Conservation (phyloP, 2,113 vertebrate genomes). For the Chinchilla lanigera region DNA sequence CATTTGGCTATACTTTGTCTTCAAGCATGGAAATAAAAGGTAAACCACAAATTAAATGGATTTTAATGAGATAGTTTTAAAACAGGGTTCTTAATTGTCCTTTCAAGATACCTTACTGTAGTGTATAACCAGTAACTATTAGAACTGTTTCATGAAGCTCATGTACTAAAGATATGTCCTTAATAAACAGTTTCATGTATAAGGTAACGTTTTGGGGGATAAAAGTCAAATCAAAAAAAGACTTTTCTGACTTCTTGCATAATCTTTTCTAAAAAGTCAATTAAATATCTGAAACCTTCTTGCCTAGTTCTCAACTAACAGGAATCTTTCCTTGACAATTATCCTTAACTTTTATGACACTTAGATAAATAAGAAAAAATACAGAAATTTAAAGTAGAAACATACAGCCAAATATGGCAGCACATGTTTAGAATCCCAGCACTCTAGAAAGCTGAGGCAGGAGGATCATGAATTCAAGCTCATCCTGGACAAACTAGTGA, state of each 20-base stretch:
- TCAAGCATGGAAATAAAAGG: constrained; percentile 72
- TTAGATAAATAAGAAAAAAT: background rate
- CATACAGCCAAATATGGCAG: background rate
- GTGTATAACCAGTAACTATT: constrained; percentile 6
- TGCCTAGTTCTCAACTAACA: background rate
- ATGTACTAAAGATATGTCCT: background rate
- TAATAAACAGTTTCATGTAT: background rate
- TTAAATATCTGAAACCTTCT: constrained; percentile 12
- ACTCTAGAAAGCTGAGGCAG: background rate
- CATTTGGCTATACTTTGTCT: constrained; percentile 51
- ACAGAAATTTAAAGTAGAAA: constrained; percentile 17
- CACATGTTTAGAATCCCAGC: background rate
- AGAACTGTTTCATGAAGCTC: background rate
- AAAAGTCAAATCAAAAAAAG: background rate
- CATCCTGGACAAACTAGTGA: background rate
- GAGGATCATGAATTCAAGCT: background rate
- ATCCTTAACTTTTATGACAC: constrained; percentile 21
- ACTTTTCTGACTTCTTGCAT: background rate
- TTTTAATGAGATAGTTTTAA: constrained; percentile 39
- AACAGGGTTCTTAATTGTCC: constrained; percentile 4
- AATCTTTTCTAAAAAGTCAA: background rate
- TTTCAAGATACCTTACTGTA: constrained; percentile 2
- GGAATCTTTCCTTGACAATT: background rate
- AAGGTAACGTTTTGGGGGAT: background rate
- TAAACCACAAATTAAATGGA: constrained; percentile 71